Conservation (phyloP, 2,888 invertebrate species). For the Hecatera dysodea region DNA sequence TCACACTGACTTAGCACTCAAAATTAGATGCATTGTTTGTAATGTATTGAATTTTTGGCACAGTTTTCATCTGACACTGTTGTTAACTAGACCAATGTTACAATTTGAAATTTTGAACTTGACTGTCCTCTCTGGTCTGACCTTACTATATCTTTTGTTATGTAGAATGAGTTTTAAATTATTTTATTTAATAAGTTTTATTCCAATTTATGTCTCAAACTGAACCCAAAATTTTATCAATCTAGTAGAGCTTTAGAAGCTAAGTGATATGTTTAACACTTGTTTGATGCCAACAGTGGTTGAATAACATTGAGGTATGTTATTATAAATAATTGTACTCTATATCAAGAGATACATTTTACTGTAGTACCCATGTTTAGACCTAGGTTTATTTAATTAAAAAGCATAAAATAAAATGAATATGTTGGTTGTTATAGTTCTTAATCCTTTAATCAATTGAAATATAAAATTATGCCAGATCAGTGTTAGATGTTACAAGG, state of each 20-base stretch:
- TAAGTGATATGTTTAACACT: background rate
- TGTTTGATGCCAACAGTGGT: conserved; percentile 10
- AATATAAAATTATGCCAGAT: background rate
- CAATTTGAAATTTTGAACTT: conserved; percentile 31
- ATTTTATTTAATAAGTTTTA: conserved; percentile 12
- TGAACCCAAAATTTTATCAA: conserved; percentile 10
- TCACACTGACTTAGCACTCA: background rate
- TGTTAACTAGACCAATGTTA: conserved; percentile 26
- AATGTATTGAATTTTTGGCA: conserved; percentile 31
- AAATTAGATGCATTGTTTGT: conserved; percentile 11
- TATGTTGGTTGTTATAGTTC: conserved; percentile 13
- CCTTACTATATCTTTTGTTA: conserved; percentile 8
- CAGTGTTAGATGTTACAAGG: background rate
- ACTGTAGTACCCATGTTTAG: conserved; percentile 20
- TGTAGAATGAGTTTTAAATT: conserved; percentile 8
- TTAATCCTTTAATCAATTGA: background rate
- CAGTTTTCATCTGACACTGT: background rate
- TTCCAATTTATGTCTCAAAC: background rate
- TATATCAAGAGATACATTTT: conserved; percentile 4
- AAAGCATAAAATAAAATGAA: conserved; percentile 8
- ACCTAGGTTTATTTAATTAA: conserved; percentile 32
- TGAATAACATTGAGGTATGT: conserved; percentile 24
- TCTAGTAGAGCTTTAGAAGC: background rate
- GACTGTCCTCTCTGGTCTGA: conserved; percentile 15
- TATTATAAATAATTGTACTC: conserved; percentile 7